Conservation (phyloP, 2,888 invertebrate species). For the Conus canariensis region DNA sequence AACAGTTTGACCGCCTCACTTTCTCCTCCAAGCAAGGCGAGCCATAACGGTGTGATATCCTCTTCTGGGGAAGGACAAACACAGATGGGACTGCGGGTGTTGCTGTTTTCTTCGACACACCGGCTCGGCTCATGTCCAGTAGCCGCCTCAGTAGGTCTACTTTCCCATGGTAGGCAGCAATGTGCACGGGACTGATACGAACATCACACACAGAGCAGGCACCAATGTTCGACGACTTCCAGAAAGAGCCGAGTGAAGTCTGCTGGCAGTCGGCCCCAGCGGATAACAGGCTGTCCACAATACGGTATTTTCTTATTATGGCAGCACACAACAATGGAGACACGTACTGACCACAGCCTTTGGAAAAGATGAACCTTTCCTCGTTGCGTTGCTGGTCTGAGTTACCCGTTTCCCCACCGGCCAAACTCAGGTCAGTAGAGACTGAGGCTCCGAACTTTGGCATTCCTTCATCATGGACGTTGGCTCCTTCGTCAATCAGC, state of each 20-base stretch:
- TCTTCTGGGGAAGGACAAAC: slow-evolving; percentile 37
- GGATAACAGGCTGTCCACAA: slow-evolving; percentile 42
- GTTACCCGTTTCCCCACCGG: neutral
- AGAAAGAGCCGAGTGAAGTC: slow-evolving; percentile 47
- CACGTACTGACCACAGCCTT: slow-evolving; percentile 50
- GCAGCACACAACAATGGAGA: slow-evolving; percentile 51
- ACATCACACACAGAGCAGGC: slow-evolving; percentile 51
- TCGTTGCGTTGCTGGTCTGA: neutral
- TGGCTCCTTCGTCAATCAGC: slow-evolving; percentile 41
- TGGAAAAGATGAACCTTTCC: slow-evolving; percentile 46
- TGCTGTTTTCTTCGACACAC: slow-evolving; percentile 29
- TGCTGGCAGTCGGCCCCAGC: slow-evolving; percentile 44
- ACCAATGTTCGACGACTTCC: slow-evolving; percentile 42
- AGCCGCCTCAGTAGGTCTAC: slow-evolving; percentile 37
- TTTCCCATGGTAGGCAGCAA: slow-evolving; percentile 50
- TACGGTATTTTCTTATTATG: slow-evolving; percentile 37
- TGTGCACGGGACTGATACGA: slow-evolving; percentile 46
- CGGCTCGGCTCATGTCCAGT: slow-evolving; percentile 30
- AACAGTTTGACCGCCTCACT: slow-evolving; percentile 43
- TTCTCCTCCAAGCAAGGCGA: slow-evolving; percentile 47
- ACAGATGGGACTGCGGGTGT: slow-evolving; percentile 24
- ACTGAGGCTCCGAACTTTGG: slow-evolving; percentile 47
- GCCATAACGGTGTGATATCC: slow-evolving; percentile 52
- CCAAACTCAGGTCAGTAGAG: slow-evolving; percentile 35
- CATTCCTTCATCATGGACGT: slow-evolving; percentile 47